A percentile compares a stretch with the other conserved stretches of the same genome.
Conservation (phyloP, 2,797 vertebrate genomes). For the Takifugu rubripes region DNA sequence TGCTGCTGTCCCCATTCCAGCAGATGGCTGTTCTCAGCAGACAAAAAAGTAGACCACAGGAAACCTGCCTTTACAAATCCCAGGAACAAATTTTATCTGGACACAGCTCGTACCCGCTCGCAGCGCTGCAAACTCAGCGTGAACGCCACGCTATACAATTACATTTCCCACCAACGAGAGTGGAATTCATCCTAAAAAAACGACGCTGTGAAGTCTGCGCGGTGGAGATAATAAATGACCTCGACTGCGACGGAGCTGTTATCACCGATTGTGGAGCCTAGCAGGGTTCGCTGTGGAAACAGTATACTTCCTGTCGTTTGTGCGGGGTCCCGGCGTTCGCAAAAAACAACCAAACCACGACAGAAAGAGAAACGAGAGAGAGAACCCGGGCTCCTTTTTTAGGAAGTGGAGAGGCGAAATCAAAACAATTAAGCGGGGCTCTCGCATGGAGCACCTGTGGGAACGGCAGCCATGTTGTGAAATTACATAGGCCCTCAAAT, state of each 20-base stretch:
- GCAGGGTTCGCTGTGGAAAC: constrained; percentile 38
- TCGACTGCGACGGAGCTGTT: constrained; percentile 26
- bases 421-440: constrained; percentile 55
- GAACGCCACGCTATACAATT: constrained; percentile 11
- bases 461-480: constrained; percentile 63
- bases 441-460: constrained; percentile 65
- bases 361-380: background rate
- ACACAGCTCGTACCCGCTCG: background rate
- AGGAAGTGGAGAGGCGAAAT: constrained; percentile 35
- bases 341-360: constrained; percentile 30
- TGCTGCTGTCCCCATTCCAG: constrained; percentile 28
- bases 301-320: constrained; percentile 56
- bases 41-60: constrained; percentile 22
- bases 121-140: constrained; percentile 28
- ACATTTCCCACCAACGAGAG: constrained; percentile 22
- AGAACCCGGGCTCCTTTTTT: constrained; percentile 39
- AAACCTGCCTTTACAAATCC: constrained; percentile 22
- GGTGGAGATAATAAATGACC: constrained; percentile 53
- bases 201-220: constrained; percentile 18
- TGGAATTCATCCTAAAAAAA: constrained; percentile 20
- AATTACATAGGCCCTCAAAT: constrained; percentile 69
- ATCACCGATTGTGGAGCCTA: constrained; percentile 37
- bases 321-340: constrained; percentile 21
- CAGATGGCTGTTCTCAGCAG: constrained; percentile 43
- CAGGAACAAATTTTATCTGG: constrained; percentile 20